These are phyloP conservation scores for Amiota communis DNA, from an alignment of 2,888 invertebrate species.

Conservation along the genomic window DNA sequence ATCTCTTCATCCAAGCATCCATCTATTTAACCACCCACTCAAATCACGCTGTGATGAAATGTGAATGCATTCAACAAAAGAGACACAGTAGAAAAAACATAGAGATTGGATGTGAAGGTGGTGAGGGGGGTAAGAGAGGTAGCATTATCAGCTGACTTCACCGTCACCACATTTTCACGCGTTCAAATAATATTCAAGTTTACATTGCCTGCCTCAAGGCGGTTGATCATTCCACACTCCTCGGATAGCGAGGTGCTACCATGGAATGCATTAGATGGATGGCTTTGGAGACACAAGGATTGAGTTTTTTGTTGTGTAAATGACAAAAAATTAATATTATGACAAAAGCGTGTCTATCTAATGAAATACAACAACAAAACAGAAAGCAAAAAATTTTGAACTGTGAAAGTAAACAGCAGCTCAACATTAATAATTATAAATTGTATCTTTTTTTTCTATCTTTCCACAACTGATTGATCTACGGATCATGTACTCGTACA, in stretches of 20 bases:
- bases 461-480: no score
- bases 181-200: background rate
- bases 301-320: slow-evolving; percentile 30
- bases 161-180: background rate
- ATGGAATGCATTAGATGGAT: slow-evolving; percentile 17
- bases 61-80: no score
- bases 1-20: background rate
- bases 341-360: slow-evolving; percentile 31
- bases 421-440: background rate
- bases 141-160: background rate
- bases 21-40: background rate
- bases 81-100: no score
- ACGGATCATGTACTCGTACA: no score
- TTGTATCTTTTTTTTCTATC: no score
- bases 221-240: background rate
- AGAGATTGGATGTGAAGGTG: no score
- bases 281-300: background rate
- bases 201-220: slow-evolving; percentile 10
- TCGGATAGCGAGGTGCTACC: background rate
- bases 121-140: no score
- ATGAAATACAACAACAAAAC: background rate
- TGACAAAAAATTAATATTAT: slow-evolving; percentile 64
- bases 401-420: slow-evolving; percentile 1
- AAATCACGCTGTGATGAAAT: no score
- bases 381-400: background rate